Conservation (phyloP, 1,140 invertebrate genomes). For the Bombyx mori region ASM3026992v2 NC_085110.1:942001-942500, state of each 20-base stretch:
- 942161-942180: slow-evolving; percentile 72
- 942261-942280: not conserved
- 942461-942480: slow-evolving; percentile 68
- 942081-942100: slow-evolving; percentile 80
- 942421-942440: slow-evolving; percentile 47
- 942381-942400: slow-evolving; percentile 37
- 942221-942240: slow-evolving; percentile 35
- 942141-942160: slow-evolving; percentile 65
- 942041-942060: not conserved
- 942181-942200: slow-evolving; percentile 84
- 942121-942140: slow-evolving; percentile 81
- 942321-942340: slow-evolving; percentile 42
- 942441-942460: slow-evolving; percentile 40
- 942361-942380: slow-evolving; percentile 36
- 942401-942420: slow-evolving; percentile 55
- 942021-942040: not conserved
- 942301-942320: slow-evolving; percentile 24
- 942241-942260: slow-evolving; percentile 21
- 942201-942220: slow-evolving; percentile 71
- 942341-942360: slow-evolving; percentile 33
- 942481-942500: slow-evolving; percentile 72
- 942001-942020: too few species aligned
- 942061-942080: not conserved
- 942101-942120: slow-evolving; percentile 90
- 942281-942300: too few species aligned